Conservation (phyloP, 2,797 vertebrate species). For the Chaetodon trifasciatus region DNA sequence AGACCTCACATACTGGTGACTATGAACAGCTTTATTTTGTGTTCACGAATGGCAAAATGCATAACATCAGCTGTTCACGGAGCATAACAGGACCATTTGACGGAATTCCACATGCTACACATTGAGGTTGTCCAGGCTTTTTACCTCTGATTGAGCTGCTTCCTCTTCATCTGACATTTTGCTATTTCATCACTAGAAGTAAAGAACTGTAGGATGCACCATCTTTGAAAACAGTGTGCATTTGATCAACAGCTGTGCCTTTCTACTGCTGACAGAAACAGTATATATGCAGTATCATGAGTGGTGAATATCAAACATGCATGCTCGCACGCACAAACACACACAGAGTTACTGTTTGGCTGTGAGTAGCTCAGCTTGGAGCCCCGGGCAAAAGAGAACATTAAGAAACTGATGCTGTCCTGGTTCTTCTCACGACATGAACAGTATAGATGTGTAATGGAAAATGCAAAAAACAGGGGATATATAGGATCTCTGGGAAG, state of each 20-base stretch:
- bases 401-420: conserved; percentile 39
- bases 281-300: background rate
- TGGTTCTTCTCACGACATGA: conserved; percentile 41
- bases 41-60: conserved; percentile 36
- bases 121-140: background rate
- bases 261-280: conserved; percentile 25
- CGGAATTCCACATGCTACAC: conserved; percentile 17
- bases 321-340: background rate
- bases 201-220: background rate
- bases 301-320: background rate
- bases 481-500: conserved; percentile 14
- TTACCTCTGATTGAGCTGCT: conserved; percentile 6
- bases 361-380: conserved; percentile 37
- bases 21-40: conserved; percentile 21
- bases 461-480: conserved; percentile 13
- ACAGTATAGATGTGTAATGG: conserved; percentile 34
- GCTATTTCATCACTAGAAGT: background rate
- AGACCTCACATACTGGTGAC: conserved; percentile 15
- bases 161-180: background rate
- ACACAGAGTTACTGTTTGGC: conserved; percentile 33
- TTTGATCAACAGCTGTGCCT: conserved; percentile 13
- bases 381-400: conserved; percentile 50
- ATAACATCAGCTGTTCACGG: conserved; percentile 16
- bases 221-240: conserved; percentile 14
- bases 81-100: background rate